These are phyloP conservation scores for Cygnus buccinator DNA, from an alignment of 2,113 vertebrate species.

Conservation along the genomic window DNA sequence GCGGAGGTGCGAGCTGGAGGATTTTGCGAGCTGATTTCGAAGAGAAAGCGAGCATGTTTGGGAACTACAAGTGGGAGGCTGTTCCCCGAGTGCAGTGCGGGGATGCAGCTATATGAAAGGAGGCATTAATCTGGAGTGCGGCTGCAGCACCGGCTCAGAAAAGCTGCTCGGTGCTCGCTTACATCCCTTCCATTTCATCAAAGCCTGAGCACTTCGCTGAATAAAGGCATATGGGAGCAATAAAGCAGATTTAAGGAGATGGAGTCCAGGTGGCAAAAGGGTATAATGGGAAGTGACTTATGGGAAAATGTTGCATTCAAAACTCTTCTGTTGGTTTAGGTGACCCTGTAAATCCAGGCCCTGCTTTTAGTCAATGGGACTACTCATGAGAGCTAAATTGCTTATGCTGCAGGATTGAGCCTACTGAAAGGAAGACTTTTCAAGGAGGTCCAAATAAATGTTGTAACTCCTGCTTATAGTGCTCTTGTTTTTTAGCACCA, in stretches of 20 bases:
- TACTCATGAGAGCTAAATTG: conserved; percentile 61
- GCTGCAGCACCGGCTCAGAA: not conserved
- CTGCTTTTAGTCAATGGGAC: conserved; percentile 55
- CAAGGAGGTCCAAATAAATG: conserved; percentile 44
- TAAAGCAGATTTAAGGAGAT: conserved; percentile 57
- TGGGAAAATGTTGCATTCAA: conserved; percentile 60
- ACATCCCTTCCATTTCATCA: conserved; percentile 30
- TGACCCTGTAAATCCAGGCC: conserved; percentile 61
- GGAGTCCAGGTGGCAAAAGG: conserved; percentile 67
- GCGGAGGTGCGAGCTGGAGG: not conserved
- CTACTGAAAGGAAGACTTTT: conserved; percentile 62
- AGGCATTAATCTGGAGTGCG: not conserved
- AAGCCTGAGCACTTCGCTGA: not conserved
- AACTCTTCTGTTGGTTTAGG: conserved; percentile 68
- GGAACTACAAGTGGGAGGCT: conserved; percentile 44
- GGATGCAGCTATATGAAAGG: conserved; percentile 29
- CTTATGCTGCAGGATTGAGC: conserved; percentile 30
- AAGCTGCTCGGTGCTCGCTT: not conserved
- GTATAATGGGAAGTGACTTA: conserved; percentile 69
- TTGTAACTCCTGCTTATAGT: conserved; percentile 20
- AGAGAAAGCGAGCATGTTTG: not conserved
- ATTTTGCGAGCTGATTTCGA: not conserved
- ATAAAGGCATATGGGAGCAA: conserved; percentile 62
- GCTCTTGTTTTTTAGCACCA: conserved; percentile 35
- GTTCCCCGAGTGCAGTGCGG: not conserved